Base-by-base conservation (phyloP, 1,140 invertebrate species). In the Papilio aristodemus region DNA sequence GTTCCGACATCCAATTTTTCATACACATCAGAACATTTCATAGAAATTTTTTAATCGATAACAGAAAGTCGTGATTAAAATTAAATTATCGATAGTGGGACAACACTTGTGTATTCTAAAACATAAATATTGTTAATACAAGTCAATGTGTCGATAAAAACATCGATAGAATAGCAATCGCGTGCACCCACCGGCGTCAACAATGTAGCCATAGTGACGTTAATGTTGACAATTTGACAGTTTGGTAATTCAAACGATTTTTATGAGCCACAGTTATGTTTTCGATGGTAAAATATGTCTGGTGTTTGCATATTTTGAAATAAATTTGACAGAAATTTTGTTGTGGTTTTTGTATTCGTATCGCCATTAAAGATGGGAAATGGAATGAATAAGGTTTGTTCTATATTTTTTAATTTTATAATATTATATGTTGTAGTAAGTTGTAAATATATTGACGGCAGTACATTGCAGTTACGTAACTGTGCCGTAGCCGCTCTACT, bases 361-460 rank as follows among this genome's bases (percentile, higher is more conserved):
- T 68, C 60, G 59, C 39, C 41, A n/a, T 43, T 50, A 68, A 93
- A 86, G 80, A 95, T 95, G 95, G 95, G 94, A 82, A 95, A 95
- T 94, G 95, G 95, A 83, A 95, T 95, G 95, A 95, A 95, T 83
- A 95, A 95, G 94, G 95, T 95, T 91, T 93, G 87, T 79, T 72
- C 9, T 46, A 46, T 19, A 17, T 6, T 13, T 59, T 50, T 66
- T 43, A 7, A 41, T 17, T 27, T 50, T 43, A 37, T 46, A 17
- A 50, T 39, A 59, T 38, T 32, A 19, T 67, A 38, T 22, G 6
- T 38, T 50, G 41, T 60, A 54, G 17, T 68, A 46, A 50, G 19
- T 43, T 50, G 27, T 69, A 58, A 59, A 71, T 69, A 71, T 50
- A 43, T 66, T 32, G 54, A 69, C 39, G 27, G 32, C 63, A 13